phyloP scores from a whole-genome alignment of 2,797 vertebrate genomes.

The Chromis chromis region DNA sequence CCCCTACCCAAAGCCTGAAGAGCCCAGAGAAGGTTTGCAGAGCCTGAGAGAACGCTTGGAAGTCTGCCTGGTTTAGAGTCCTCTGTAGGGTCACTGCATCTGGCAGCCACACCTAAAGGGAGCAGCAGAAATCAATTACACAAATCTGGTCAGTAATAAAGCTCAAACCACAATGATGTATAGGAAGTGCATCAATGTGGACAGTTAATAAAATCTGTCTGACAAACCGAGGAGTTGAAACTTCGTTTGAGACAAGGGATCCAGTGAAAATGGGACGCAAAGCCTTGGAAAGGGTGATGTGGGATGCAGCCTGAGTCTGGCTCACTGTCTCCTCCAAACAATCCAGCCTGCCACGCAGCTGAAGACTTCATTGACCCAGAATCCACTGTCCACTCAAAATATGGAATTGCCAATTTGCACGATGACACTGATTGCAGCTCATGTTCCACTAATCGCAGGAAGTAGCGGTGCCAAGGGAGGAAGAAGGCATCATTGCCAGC shows the following conservation, averaged over 20 bases:
- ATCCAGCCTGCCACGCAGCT: conserved; percentile 66
- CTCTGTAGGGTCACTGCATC: conserved; percentile 68
- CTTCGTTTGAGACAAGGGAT: conserved; percentile 63
- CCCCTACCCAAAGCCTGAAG: conserved; percentile 73
- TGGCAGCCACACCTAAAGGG: conserved; percentile 62
- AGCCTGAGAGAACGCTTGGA: conserved; percentile 56
- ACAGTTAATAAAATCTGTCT: neutral
- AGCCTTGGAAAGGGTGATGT: conserved; percentile 63
- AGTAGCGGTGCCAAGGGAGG: conserved; percentile 74
- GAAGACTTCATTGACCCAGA: conserved; percentile 62
- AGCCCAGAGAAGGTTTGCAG: conserved; percentile 65
- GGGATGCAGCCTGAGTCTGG: conserved; percentile 44
- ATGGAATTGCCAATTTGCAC: conserved; percentile 68
- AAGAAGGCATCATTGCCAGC: conserved; percentile 54
- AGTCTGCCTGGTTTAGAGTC: conserved; percentile 61
- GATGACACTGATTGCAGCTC: conserved; percentile 66
- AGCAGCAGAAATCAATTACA: conserved; percentile 25
- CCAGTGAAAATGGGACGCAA: conserved; percentile 48
- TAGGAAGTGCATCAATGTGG: neutral
- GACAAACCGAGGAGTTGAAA: conserved; percentile 67
- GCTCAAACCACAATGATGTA: neutral
- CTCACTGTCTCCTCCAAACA: conserved; percentile 70
- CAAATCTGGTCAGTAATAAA: conserved; percentile 5
- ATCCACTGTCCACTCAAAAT: conserved; percentile 75
- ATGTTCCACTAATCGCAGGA: conserved; percentile 66